These are phyloP conservation scores for Ciconia boyciana DNA, from an alignment of 2,113 vertebrate species.

Conservation along the genomic window DNA sequence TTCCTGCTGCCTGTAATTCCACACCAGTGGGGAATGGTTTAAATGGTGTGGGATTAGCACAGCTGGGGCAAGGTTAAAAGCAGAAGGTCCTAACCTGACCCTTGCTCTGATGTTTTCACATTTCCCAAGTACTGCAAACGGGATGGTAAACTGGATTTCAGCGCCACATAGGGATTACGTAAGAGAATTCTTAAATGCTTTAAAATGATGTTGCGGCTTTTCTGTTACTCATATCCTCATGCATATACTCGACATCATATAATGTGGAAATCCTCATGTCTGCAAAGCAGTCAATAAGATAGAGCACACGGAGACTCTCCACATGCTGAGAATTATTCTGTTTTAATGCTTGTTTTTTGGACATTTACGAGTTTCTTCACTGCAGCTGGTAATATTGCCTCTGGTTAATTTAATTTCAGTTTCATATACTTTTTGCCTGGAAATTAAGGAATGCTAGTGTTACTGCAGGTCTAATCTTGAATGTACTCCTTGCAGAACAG, in stretches of 20 bases:
- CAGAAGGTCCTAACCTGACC: background rate
- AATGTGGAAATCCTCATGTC: background rate
- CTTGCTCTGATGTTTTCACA: background rate
- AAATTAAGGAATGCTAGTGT: background rate
- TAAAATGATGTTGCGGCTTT: background rate
- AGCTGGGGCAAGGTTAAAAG: background rate
- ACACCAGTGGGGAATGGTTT: background rate
- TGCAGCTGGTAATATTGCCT: background rate
- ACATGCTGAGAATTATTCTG: background rate
- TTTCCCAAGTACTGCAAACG: background rate
- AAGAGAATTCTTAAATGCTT: background rate
- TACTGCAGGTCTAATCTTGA: background rate
- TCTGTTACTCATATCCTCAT: background rate
- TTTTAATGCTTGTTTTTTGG: background rate
- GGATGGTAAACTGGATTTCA: background rate
- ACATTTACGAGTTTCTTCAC: background rate
- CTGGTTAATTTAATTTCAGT: background rate
- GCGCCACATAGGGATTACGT: background rate
- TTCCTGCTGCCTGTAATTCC: background rate
- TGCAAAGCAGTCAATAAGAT: background rate
- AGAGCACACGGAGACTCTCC: background rate
- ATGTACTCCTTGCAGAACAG: background rate
- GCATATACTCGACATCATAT: background rate
- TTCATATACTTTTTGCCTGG: background rate
- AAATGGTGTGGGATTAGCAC: background rate